Conservation (phyloP, 2,888 invertebrate species). For the Volucella inflata region DNA sequence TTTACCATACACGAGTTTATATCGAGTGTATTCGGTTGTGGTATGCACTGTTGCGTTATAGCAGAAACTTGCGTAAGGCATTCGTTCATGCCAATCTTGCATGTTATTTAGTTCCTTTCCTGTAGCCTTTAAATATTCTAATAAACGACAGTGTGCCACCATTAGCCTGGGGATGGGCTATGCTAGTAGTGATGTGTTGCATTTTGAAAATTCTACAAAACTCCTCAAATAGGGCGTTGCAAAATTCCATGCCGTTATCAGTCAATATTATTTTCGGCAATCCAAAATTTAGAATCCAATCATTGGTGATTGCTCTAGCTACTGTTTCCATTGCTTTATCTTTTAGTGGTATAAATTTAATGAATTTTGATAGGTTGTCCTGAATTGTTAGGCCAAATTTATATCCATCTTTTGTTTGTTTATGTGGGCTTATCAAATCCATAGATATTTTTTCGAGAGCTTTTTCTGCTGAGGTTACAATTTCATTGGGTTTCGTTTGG, state of each 20-base stretch:
- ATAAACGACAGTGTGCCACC: too few species aligned
- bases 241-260: too few species aligned
- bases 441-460: constrained; percentile 45
- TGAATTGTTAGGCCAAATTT: constrained; percentile 23
- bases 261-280: too few species aligned
- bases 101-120: constrained; percentile 30
- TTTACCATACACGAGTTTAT: constrained; percentile 26
- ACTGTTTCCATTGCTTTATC: constrained; percentile 30
- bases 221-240: too few species aligned
- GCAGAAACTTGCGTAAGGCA: constrained; percentile 46
- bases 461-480: constrained; percentile 40
- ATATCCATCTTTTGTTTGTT: neutral
- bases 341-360: constrained; percentile 3
- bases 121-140: too few species aligned
- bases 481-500: constrained; percentile 42
- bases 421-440: constrained; percentile 24
- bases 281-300: too few species aligned
- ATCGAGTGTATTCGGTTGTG: constrained; percentile 39
- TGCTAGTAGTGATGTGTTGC: too few species aligned
- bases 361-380: constrained; percentile 29
- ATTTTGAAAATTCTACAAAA: too few species aligned
- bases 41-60: constrained; percentile 36
- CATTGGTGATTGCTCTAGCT: constrained; percentile 13
- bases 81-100: constrained; percentile 35
- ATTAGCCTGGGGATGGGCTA: too few species aligned